These are phyloP conservation scores for Elegia similella DNA, from an alignment of 2,888 invertebrate genomes.

Conservation along the genomic window DNA sequence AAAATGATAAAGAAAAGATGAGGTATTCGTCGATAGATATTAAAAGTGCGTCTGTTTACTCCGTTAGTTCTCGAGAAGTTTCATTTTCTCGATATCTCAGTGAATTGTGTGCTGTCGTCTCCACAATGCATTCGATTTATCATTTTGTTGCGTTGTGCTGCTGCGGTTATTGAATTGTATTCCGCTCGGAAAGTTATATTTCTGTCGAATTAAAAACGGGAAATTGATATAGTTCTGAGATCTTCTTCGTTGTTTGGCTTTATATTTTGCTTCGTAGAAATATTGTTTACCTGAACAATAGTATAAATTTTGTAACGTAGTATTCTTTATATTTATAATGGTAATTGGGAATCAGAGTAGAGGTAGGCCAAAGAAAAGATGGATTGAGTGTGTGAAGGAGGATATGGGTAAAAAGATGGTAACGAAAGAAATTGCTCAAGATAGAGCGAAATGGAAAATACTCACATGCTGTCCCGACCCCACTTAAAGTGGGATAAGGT, in stretches of 20 bases:
- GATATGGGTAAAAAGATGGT: too few species aligned
- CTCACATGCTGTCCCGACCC: too few species aligned
- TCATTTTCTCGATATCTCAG: slow-evolving; percentile 16
- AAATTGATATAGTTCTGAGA: not conserved
- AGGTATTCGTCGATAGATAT: not conserved
- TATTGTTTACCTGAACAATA: not conserved
- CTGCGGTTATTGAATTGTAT: slow-evolving; percentile 10
- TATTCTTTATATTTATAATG: too few species aligned
- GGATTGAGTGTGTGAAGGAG: too few species aligned
- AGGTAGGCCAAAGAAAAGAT: too few species aligned
- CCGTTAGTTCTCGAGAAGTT: slow-evolving; percentile 19
- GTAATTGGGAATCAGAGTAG: too few species aligned
- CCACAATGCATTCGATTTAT: slow-evolving; percentile 15
- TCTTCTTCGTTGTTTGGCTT: not conserved
- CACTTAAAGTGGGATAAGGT: too few species aligned
- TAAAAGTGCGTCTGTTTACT: not conserved
- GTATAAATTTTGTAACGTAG: not conserved
- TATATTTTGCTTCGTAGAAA: not conserved
- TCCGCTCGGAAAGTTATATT: slow-evolving; percentile 7
- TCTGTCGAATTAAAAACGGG: not conserved
- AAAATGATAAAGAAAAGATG: too few species aligned
- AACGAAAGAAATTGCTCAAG: too few species aligned
- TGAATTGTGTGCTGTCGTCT: slow-evolving; percentile 10
- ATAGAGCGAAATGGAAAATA: too few species aligned
- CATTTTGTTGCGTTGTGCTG: slow-evolving; percentile 16